A percentile compares a stretch with the other conserved stretches of the same genome.
These are phyloP conservation scores for Glaucopsyche alexis DNA, from an alignment of 2,888 invertebrate species.

Conservation along the genomic window DNA sequence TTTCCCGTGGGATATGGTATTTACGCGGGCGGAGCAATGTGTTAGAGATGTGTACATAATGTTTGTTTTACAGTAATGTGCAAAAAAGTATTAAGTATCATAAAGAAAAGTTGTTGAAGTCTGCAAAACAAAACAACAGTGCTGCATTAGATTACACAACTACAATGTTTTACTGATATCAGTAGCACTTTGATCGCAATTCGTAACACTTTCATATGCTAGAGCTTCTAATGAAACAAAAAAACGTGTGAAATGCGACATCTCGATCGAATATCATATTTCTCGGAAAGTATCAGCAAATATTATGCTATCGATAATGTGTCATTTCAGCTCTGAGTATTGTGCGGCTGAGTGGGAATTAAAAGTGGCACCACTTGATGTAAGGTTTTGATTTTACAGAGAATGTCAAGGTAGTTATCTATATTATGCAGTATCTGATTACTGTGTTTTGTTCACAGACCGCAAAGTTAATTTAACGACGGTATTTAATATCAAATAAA, in stretches of 20 bases:
- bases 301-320: background rate
- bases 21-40: too few relatives aligned
- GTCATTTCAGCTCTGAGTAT: background rate
- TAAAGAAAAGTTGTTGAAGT: too few relatives aligned
- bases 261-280: constrained; percentile 2
- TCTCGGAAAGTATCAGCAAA: background rate
- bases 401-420: background rate
- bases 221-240: background rate
- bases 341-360: background rate
- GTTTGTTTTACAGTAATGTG: too few relatives aligned
- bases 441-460: background rate
- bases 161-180: too few relatives aligned
- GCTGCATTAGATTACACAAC: too few relatives aligned
- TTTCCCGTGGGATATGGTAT: too few relatives aligned
- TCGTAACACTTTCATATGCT: constrained; percentile 10
- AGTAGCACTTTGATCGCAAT: background rate
- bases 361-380: background rate
- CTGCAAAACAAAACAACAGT: too few relatives aligned
- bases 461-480: background rate
- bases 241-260: constrained; percentile 16
- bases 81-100: too few relatives aligned
- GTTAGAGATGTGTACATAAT: too few relatives aligned
- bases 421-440: background rate
- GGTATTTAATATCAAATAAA: background rate
- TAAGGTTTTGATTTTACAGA: background rate